Conservation (phyloP, 1,140 invertebrate genomes). For the Drosophila mojavensis region DNA sequence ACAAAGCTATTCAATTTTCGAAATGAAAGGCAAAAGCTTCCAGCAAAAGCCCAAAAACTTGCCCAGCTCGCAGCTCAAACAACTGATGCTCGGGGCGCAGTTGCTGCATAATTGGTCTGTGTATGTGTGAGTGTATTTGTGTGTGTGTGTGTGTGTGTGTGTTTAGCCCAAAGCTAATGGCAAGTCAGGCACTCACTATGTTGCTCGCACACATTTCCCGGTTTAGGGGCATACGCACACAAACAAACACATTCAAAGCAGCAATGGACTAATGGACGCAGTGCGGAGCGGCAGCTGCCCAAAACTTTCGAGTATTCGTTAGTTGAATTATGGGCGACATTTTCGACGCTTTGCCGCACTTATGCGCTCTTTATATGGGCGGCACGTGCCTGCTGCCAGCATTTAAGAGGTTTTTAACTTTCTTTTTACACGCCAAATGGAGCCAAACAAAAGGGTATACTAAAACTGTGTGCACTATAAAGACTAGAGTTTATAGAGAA, state of each 20-base stretch:
- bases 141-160: slow-evolving; percentile 17
- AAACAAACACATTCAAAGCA: slow-evolving; percentile 32
- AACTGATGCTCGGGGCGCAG: slow-evolving; percentile 29
- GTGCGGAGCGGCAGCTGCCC: slow-evolving; percentile 17
- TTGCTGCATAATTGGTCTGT: slow-evolving; percentile 39
- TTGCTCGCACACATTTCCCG: slow-evolving; percentile 15
- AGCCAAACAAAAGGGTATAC: not conserved
- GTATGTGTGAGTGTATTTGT: slow-evolving; percentile 13
- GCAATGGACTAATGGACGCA: slow-evolving; percentile 26
- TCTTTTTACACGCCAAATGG: not conserved
- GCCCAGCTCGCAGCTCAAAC: not conserved
- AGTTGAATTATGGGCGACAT: slow-evolving; percentile 61
- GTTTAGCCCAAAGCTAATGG: slow-evolving; percentile 26
- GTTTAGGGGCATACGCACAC: slow-evolving; percentile 7
- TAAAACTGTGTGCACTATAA: not conserved
- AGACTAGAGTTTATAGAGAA: not conserved
- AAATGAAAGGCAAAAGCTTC: not conserved
- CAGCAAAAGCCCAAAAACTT: slow-evolving; percentile 7
- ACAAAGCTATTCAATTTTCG: slow-evolving; percentile 19
- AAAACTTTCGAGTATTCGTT: slow-evolving; percentile 56
- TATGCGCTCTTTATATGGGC: slow-evolving; percentile 25
- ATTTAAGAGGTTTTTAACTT: not conserved
- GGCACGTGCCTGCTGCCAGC: slow-evolving; percentile 46
- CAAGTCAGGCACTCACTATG: not conserved
- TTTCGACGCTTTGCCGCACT: slow-evolving; percentile 26